These are phyloP conservation scores for Diachrysia chrysitis DNA, from an alignment of 2,888 invertebrate species.

Conservation along the genomic window DNA sequence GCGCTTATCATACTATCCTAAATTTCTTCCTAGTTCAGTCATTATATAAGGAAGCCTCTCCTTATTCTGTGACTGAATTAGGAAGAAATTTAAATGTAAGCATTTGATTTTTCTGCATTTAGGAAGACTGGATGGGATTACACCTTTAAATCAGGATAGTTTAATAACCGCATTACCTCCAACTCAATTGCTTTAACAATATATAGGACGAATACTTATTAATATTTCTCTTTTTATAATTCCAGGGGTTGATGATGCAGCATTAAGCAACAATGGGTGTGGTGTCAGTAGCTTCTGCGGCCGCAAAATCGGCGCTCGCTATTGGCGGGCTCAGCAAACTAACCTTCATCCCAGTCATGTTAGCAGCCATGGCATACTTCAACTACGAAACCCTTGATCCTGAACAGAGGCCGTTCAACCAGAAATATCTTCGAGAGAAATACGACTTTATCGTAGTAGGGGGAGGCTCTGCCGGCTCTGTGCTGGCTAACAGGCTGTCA, in stretches of 20 bases:
- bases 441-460: constrained; percentile 96
- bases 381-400: constrained; percentile 96
- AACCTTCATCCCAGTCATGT: constrained; percentile 92
- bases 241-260: constrained; percentile 66
- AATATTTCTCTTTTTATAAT: constrained; percentile 31
- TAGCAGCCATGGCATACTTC: constrained; percentile 94
- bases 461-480: constrained; percentile 95
- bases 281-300: constrained; percentile 88
- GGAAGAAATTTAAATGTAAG: no score
- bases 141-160: no score
- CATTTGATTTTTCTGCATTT: no score
- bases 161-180: no score
- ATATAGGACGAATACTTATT: background rate
- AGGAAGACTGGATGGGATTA: no score
- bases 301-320: constrained; percentile 92
- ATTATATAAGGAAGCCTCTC: no score
- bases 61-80: no score
- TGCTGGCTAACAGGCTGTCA: constrained; percentile 94
- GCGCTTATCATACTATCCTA: no score
- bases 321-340: constrained; percentile 93
- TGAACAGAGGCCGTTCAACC: constrained; percentile 93
- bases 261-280: constrained; percentile 76
- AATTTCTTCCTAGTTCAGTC: no score
- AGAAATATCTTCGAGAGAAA: constrained; percentile 90
- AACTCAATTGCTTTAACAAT: no score